phyloP scores from a whole-genome alignment of 2,113 vertebrate genomes.

The Syngnathus typhle region DNA sequence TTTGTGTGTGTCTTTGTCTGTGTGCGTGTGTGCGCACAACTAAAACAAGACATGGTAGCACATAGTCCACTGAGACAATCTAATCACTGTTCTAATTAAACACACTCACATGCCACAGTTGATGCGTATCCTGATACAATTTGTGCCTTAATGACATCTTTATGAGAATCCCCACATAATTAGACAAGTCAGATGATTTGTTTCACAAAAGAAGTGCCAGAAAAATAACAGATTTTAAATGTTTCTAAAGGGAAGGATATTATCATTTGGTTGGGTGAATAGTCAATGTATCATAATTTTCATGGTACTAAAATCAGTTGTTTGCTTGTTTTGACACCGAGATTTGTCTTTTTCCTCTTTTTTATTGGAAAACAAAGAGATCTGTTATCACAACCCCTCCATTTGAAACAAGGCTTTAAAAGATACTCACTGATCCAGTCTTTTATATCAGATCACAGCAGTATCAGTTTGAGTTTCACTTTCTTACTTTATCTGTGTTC shows the following conservation, averaged over 20 bases:
- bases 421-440: not conserved
- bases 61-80: conserved; percentile 4
- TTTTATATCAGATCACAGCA: not conserved
- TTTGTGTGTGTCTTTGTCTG: not conserved
- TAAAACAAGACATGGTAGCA: conserved; percentile 18
- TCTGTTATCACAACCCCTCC: not conserved
- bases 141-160: too few relatives aligned
- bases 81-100: not conserved
- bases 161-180: too few relatives aligned
- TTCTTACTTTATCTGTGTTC: too few relatives aligned
- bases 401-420: not conserved
- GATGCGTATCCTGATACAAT: not conserved
- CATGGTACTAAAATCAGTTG: not conserved
- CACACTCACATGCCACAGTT: not conserved
- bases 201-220: not conserved
- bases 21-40: not conserved
- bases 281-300: not conserved
- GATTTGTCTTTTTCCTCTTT: too few relatives aligned
- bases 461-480: not conserved
- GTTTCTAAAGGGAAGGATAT: too few relatives aligned
- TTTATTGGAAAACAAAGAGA: not conserved
- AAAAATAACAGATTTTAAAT: not conserved
- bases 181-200: not conserved
- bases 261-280: not conserved
- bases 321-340: not conserved